Conservation (phyloP, 1,140 invertebrate genomes). For the Coenobita brevimanus region DNA sequence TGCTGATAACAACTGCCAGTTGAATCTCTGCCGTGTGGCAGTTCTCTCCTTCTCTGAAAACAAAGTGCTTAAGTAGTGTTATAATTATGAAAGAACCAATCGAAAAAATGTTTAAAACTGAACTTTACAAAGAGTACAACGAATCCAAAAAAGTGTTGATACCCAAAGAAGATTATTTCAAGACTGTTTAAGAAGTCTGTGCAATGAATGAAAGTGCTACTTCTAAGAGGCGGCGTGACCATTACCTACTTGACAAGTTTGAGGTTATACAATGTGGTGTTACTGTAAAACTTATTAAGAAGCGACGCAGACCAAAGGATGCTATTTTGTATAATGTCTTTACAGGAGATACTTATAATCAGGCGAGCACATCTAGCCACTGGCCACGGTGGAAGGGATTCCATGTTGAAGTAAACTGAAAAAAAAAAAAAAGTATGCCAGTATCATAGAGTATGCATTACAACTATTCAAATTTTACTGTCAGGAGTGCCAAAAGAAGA, state of each 20-base stretch:
- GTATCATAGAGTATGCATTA: neutral
- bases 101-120: constrained; percentile 28
- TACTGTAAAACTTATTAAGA: constrained; percentile 30
- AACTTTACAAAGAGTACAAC: constrained; percentile 45
- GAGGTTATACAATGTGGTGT: constrained; percentile 15
- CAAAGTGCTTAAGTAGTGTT: neutral
- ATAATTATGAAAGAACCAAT: constrained; percentile 35
- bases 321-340: neutral
- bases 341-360: constrained; percentile 25
- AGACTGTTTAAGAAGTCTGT: constrained; percentile 35
- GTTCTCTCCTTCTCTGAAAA: neutral
- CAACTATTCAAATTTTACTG: constrained; percentile 34
- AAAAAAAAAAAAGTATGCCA: constrained; percentile 34
- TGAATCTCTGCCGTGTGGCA: neutral
- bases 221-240: neutral
- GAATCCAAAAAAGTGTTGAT: constrained; percentile 4
- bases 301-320: neutral
- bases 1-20: neutral
- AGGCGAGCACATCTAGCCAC: constrained; percentile 29
- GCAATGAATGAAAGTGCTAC: neutral
- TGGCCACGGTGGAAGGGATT: constrained; percentile 34
- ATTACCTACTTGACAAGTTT: constrained; percentile 71
- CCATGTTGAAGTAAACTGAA: constrained; percentile 14
- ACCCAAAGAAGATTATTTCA: constrained; percentile 44
- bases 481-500: constrained; percentile 17